Percentiles rank a stretch among this genome's conserved stretches.
These are phyloP conservation scores for Sebastes schlegelii DNA, from an alignment of 2,113 vertebrate genomes.

Conservation along the genomic window DNA sequence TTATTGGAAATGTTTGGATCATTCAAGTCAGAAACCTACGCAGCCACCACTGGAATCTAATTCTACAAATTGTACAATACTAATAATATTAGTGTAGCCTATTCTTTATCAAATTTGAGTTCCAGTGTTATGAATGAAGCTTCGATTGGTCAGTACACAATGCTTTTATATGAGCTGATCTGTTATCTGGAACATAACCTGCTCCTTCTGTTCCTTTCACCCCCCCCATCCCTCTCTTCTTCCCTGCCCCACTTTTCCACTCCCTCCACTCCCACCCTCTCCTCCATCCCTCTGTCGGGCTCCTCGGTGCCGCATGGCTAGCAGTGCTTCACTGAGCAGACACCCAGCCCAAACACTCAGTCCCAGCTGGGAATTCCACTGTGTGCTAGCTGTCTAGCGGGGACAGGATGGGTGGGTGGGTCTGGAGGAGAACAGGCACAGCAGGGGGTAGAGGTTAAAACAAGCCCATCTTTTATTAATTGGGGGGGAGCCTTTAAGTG, in stretches of 20 bases:
- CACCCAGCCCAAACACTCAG: constrained; percentile 46
- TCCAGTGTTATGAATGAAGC: too few relatives aligned
- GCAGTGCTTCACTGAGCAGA: constrained; percentile 37
- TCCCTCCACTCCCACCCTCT: neutral
- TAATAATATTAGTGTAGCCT: too few relatives aligned
- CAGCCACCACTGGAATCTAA: too few relatives aligned
- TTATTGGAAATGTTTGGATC: too few relatives aligned
- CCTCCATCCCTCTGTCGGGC: neutral
- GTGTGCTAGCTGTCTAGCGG: constrained; percentile 28
- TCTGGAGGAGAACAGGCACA: constrained; percentile 12
- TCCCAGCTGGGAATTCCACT: constrained; percentile 59
- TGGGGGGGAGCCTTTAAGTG: constrained; percentile 44
- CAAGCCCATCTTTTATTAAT: constrained; percentile 77
- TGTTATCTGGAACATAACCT: too few relatives aligned
- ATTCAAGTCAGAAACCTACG: too few relatives aligned
- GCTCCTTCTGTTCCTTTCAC: neutral
- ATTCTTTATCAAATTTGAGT: too few relatives aligned
- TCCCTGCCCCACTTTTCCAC: neutral
- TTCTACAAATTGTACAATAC: too few relatives aligned
- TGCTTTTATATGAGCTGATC: too few relatives aligned
- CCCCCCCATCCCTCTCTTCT: neutral
- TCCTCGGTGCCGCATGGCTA: constrained; percentile 50
- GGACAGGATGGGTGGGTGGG: neutral
- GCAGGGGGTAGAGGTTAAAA: constrained; percentile 52
- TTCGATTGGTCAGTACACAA: too few relatives aligned